These are phyloP conservation scores for Hydrozoanthus tunicans DNA, from an alignment of 64 coral and sea anemone species.

Conservation along the genomic window DNA sequence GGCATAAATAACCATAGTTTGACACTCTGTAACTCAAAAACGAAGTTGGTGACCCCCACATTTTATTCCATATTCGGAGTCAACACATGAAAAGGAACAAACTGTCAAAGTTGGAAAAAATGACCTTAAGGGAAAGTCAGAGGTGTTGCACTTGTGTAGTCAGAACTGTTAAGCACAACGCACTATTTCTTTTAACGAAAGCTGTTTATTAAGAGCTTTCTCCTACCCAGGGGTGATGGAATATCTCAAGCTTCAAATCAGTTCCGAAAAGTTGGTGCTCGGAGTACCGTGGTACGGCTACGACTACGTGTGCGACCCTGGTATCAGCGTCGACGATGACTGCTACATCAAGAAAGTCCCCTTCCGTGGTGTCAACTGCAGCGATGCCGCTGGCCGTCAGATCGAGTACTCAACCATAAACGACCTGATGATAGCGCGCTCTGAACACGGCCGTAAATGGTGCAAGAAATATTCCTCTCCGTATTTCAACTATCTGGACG, in stretches of 20 bases:
- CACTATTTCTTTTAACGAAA: too few relatives aligned
- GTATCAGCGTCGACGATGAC: conserved; percentile 35
- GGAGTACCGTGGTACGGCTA: conserved; percentile 97
- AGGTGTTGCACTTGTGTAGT: too few relatives aligned
- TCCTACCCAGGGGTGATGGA: conserved; percentile 66
- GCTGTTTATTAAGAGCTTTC: background rate
- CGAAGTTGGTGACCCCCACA: too few relatives aligned
- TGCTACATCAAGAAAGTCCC: conserved; percentile 90
- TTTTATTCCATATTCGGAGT: too few relatives aligned
- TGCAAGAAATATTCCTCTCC: conserved; percentile 61
- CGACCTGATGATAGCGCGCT: conserved; percentile 72
- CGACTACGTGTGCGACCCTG: conserved; percentile 72
- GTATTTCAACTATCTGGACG: conserved; percentile 81
- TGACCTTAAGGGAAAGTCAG: too few relatives aligned
- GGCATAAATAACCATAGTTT: too few relatives aligned
- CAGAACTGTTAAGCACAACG: background rate
- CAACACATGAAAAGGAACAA: too few relatives aligned
- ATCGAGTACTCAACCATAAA: conserved; percentile 81
- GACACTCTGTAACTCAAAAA: too few relatives aligned
- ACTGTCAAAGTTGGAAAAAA: too few relatives aligned
- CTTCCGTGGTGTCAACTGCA: conserved; percentile 92
- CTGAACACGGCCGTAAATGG: conserved; percentile 57
- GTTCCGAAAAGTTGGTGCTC: conserved; percentile 78
- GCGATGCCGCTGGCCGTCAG: conserved; percentile 91
- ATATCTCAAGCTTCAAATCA: conserved; percentile 74